Evolutionary conservation across 2,888 invertebrate genomes (phyloP).

Genomic region (Leptopilina myrica): DNA sequence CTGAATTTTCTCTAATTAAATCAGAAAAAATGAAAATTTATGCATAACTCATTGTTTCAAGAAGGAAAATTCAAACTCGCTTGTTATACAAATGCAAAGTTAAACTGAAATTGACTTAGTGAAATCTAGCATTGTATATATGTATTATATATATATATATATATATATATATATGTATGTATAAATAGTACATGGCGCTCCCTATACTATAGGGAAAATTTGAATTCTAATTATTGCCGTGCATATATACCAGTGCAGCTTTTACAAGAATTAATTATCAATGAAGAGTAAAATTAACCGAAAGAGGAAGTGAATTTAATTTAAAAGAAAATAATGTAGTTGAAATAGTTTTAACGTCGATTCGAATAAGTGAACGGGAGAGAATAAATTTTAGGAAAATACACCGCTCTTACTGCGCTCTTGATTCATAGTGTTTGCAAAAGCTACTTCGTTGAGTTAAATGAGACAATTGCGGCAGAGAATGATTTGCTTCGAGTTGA

Average conservation of each 20-base stretch:
- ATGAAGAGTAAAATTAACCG: not conserved
- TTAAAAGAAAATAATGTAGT: not conserved
- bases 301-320: constrained; percentile 3
- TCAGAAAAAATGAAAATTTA: not conserved
- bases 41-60: constrained; percentile 2
- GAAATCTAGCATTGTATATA: not conserved
- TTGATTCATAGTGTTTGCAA: constrained; percentile 33
- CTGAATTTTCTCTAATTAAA: no score
- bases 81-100: constrained; percentile 30
- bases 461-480: constrained; percentile 26
- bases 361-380: not conserved
- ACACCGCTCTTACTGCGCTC: not conserved
- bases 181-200: not conserved
- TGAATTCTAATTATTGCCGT: constrained; percentile 18
- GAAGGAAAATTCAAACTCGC: not conserved
- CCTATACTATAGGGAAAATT: not conserved
- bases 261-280: constrained; percentile 19
- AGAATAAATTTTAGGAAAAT: constrained; percentile 26
- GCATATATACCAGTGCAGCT: not conserved
- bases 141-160: no score
- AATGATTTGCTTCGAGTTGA: constrained; percentile 28
- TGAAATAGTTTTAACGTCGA: constrained; percentile 15
- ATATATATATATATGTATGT: not conserved
- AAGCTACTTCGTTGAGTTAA: constrained; percentile 18
- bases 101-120: not conserved